Evolutionary conservation across 2,113 vertebrate species (phyloP).

Genomic region (Pterophyllum scalare): DNA sequence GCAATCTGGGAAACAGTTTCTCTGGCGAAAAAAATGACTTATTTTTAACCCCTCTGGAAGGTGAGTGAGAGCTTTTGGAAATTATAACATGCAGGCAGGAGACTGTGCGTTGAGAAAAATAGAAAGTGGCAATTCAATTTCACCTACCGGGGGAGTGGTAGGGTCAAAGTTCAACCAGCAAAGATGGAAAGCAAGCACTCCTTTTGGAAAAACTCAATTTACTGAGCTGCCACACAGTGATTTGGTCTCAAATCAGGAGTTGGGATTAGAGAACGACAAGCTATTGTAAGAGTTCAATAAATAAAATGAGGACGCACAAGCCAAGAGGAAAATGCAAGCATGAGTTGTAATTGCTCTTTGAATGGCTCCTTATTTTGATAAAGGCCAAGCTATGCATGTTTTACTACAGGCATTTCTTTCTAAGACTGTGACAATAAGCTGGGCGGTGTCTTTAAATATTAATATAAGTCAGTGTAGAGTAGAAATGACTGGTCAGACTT

Average conservation of each 20-base stretch:
- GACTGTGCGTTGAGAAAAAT: slow-evolving; percentile 22
- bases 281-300: neutral
- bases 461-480: neutral
- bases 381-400: neutral
- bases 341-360: neutral
- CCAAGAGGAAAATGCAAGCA: slow-evolving; percentile 2
- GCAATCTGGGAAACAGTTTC: neutral
- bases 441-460: neutral
- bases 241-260: slow-evolving; percentile 9
- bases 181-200: slow-evolving; percentile 40
- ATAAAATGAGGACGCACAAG: neutral
- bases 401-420: neutral
- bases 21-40: slow-evolving; percentile 1
- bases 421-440: neutral
- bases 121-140: slow-evolving; percentile 47
- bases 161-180: slow-evolving; percentile 45
- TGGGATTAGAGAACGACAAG: neutral
- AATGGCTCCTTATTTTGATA: neutral
- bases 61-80: slow-evolving; percentile 30
- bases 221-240: slow-evolving; percentile 22
- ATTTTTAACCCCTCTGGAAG: slow-evolving; percentile 32
- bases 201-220: slow-evolving; percentile 56
- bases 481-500: neutral
- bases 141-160: neutral
- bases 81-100: slow-evolving; percentile 21